These are phyloP conservation scores for Tamias sibiricus DNA, from an alignment of 2,113 vertebrate genomes.

Conservation along the genomic window DNA sequence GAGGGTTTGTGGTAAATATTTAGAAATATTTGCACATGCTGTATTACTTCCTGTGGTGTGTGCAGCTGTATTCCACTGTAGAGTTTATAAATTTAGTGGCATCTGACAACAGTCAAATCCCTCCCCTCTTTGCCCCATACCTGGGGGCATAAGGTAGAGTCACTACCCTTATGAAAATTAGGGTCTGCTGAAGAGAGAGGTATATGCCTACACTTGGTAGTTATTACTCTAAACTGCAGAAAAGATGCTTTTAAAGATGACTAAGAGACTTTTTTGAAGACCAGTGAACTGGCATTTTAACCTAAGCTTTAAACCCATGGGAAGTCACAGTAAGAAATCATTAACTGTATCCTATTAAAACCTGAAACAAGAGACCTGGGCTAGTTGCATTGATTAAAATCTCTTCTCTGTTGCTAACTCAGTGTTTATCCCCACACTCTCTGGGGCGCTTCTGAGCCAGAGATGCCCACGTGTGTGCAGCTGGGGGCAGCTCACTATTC, in stretches of 20 bases:
- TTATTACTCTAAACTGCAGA: not conserved
- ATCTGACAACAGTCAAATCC: not conserved
- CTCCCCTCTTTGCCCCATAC: not conserved
- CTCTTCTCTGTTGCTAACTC: conserved; percentile 65
- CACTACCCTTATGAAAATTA: not conserved
- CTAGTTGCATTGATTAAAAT: conserved; percentile 63
- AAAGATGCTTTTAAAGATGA: not conserved
- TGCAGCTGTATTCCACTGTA: not conserved
- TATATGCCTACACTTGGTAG: not conserved
- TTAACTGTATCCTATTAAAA: conserved; percentile 71
- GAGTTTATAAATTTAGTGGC: not conserved
- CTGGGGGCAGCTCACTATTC: not conserved
- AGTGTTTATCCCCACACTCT: conserved; percentile 56
- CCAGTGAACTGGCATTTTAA: conserved; percentile 32
- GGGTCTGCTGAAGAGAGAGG: not conserved
- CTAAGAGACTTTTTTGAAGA: conserved; percentile 3
- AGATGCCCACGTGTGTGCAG: conserved; percentile 46
- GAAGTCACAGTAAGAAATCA: conserved; percentile 63
- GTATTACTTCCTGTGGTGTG: not conserved
- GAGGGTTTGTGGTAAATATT: conserved; percentile 13
- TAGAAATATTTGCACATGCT: not conserved
- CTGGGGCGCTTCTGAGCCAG: conserved; percentile 42
- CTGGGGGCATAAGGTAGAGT: not conserved
- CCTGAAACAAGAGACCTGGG: conserved; percentile 61
- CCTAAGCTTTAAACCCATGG: conserved; percentile 33